Evolutionary conservation across 2,113 vertebrate species (phyloP), one percentile per base, ranked within the genome.

Genomic region (Eleginops maclovinus): DNA sequence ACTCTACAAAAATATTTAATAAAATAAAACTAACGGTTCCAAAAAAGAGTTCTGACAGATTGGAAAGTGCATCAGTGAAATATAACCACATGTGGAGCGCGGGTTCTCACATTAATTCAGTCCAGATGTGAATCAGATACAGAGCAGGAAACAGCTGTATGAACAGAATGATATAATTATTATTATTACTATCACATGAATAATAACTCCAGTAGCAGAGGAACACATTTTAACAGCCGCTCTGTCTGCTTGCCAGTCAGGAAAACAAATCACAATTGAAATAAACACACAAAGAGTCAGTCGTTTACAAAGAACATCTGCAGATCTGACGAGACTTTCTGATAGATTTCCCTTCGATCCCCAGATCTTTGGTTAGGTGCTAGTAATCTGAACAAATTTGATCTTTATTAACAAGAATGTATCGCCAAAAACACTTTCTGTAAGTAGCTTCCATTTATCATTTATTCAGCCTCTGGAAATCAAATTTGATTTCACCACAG

Each of bases 21-120:
- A 72, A 73, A 84, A 81, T 43, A 36, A 54, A 66, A 36, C 31
- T 36, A 36, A 21, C 21, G 55, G 43, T 88, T 79, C 71, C 78
- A 88, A 90, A 83, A 67, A 56, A 75, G 24, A 10, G 55, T 87
- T 68, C 74, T 60, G 70, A 88, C 66, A 66, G 75, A 74, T 62
- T 47, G 26, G 51, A 93, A 93, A 93, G 92, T 93, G 91, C 90
- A 83, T 91, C 74, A 89, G 77, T 90, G 68, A 40, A 40, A 77
- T 19, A 54, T 26, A 22, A 26, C 41, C 31, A 70, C 51, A 54
- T 28, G 24, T 56, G 24, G 15, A 16, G 43, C 14, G 44, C 21
- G 2, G 41, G 60, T 47, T 46, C 11, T 64, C 62, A 65, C 46
- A 50, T 65, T 31, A 65, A n/a, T 50, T 62, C 43, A 82, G 65